Percentiles rank a stretch among this genome's conserved stretches.
Conservation (phyloP, 2,797 vertebrate species). For the Todus mexicanus region DNA sequence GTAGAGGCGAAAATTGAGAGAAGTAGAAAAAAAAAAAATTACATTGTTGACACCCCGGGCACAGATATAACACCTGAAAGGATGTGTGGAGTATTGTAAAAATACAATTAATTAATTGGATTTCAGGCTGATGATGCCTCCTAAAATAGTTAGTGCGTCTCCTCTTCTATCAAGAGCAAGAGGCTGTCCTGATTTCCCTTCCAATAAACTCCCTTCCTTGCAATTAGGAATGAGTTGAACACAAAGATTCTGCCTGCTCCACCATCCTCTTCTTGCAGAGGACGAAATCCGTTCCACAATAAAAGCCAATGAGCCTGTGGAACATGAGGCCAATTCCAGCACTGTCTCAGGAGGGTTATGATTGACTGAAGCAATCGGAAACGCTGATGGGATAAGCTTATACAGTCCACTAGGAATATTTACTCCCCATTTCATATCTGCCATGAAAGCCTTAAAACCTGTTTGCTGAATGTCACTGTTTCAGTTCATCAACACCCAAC, state of each 20-base stretch:
- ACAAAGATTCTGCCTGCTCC: background rate
- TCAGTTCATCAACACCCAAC: constrained; percentile 35
- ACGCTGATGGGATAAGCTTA: constrained; percentile 23
- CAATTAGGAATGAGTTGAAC: background rate
- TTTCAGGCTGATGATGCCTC: background rate
- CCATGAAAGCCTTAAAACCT: constrained; percentile 51
- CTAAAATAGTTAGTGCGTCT: background rate
- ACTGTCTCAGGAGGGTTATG: background rate
- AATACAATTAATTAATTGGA: background rate
- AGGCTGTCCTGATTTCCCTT: background rate
- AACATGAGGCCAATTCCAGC: background rate
- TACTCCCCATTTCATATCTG: constrained; percentile 51
- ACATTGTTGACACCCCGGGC: background rate
- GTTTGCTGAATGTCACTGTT: constrained; percentile 30
- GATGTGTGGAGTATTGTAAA: background rate
- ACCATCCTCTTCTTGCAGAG: background rate
- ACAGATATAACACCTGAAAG: background rate
- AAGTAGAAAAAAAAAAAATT: background rate
- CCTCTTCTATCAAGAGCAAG: background rate
- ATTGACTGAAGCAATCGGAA: constrained; percentile 51
- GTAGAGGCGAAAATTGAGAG: background rate
- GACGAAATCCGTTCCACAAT: constrained; percentile 39
- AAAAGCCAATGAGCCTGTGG: constrained; percentile 55
- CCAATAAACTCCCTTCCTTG: background rate
- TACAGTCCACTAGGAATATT: constrained; percentile 43